Evolutionary conservation across 2,888 invertebrate species (phyloP).

Genomic region (Eristalis pertinax): DNA sequence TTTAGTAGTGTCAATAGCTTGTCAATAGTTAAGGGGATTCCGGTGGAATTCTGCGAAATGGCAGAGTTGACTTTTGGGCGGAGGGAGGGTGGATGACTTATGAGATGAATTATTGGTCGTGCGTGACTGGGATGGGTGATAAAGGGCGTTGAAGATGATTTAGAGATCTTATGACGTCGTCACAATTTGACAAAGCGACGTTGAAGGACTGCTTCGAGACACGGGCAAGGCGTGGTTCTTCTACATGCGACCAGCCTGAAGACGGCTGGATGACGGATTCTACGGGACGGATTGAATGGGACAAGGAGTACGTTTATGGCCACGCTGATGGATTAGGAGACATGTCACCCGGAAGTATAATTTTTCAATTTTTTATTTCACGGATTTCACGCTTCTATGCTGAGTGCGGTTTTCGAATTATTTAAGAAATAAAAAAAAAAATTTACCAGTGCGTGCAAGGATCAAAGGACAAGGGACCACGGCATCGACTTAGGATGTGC

Average conservation of each 20-base stretch:
- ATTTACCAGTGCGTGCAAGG: too few relatives aligned
- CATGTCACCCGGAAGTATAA: too few relatives aligned
- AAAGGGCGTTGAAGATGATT: neutral
- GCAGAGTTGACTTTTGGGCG: neutral
- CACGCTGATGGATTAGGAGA: too few relatives aligned
- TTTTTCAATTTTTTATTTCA: too few relatives aligned
- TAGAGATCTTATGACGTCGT: neutral
- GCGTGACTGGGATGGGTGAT: neutral
- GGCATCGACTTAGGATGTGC: too few relatives aligned
- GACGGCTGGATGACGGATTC: neutral
- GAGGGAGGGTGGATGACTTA: neutral
- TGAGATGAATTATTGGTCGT: neutral
- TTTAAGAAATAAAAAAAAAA: too few relatives aligned
- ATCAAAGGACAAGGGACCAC: too few relatives aligned
- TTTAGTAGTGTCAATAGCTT: conserved; percentile 27
- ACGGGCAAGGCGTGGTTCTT: neutral
- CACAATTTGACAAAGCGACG: neutral
- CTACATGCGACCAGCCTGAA: neutral
- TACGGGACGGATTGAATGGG: neutral
- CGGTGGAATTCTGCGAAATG: neutral
- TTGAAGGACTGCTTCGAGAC: neutral
- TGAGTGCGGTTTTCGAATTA: too few relatives aligned
- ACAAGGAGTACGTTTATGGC: too few relatives aligned
- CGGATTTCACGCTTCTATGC: too few relatives aligned
- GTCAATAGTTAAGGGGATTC: neutral